phyloP scores from a whole-genome alignment of 2,888 invertebrate species.

The Cheilosia variabilis region DNA sequence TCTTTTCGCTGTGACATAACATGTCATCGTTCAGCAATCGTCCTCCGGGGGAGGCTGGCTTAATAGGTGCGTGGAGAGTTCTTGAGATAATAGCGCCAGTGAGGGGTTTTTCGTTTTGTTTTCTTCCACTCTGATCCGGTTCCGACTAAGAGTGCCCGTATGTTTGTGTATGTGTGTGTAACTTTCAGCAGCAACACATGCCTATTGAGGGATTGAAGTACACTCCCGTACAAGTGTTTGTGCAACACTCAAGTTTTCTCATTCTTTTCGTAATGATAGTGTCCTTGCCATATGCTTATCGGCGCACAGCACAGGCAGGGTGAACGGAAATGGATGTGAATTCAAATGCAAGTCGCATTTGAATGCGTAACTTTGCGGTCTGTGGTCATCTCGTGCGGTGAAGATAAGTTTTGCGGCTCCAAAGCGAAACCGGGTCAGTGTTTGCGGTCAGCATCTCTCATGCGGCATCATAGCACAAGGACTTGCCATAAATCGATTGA shows the following conservation, averaged over 20 bases:
- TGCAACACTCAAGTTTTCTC: conserved; percentile 73
- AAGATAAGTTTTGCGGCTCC: conserved; percentile 69
- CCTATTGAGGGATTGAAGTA: conserved; percentile 46
- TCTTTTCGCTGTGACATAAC: conserved; percentile 44
- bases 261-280: conserved; percentile 69
- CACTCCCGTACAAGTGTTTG: conserved; percentile 59
- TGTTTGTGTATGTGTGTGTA: conserved; percentile 17
- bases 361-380: conserved; percentile 71
- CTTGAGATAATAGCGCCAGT: conserved; percentile 66
- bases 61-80: conserved; percentile 72
- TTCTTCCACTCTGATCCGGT: conserved; percentile 6
- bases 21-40: conserved; percentile 52
- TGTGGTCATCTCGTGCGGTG: conserved; percentile 69
- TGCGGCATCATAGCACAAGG: conserved; percentile 45
- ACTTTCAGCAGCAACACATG: conserved; percentile 59
- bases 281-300: conserved; percentile 71
- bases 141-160: not conserved
- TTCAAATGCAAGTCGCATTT: conserved; percentile 59
- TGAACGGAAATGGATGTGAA: not conserved
- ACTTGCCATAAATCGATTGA: conserved; percentile 63
- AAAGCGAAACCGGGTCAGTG: conserved; percentile 72
- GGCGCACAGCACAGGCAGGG: not conserved
- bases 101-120: conserved; percentile 36
- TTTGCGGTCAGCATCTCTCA: conserved; percentile 69
- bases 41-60: conserved; percentile 31